Evolutionary conservation across 2,113 vertebrate species (phyloP).

Genomic region (Isurus oxyrinchus): DNA sequence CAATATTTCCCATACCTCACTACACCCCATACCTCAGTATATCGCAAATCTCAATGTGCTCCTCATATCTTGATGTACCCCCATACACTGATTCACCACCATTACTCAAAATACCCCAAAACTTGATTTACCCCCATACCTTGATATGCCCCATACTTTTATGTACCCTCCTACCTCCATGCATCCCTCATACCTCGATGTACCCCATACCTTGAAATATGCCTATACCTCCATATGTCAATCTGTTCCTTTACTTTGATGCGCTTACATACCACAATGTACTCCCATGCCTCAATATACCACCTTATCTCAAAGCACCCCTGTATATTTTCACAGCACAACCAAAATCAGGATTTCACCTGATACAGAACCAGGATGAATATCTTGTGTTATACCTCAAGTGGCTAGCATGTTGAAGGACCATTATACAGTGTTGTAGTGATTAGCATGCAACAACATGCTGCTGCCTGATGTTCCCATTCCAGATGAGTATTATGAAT

Average conservation of each 20-base stretch:
- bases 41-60: background rate
- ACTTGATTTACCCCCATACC: background rate
- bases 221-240: background rate
- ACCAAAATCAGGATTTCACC: background rate
- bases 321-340: background rate
- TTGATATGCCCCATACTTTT: background rate
- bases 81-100: background rate
- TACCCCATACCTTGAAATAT: background rate
- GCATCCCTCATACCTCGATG: background rate
- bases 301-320: background rate
- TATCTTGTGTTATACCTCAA: background rate
- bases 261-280: background rate
- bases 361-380: background rate
- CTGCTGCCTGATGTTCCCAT: background rate
- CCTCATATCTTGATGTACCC: background rate
- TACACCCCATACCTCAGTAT: background rate
- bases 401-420: background rate
- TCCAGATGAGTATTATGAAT: background rate
- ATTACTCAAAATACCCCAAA: background rate
- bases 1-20: background rate
- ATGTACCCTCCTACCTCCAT: no score
- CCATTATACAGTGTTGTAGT: background rate
- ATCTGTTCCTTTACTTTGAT: background rate
- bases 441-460: background rate
- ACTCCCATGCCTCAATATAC: background rate